phyloP scores from a whole-genome alignment of 2,113 vertebrate species.

The Nerophis lumbriciformis region DNA sequence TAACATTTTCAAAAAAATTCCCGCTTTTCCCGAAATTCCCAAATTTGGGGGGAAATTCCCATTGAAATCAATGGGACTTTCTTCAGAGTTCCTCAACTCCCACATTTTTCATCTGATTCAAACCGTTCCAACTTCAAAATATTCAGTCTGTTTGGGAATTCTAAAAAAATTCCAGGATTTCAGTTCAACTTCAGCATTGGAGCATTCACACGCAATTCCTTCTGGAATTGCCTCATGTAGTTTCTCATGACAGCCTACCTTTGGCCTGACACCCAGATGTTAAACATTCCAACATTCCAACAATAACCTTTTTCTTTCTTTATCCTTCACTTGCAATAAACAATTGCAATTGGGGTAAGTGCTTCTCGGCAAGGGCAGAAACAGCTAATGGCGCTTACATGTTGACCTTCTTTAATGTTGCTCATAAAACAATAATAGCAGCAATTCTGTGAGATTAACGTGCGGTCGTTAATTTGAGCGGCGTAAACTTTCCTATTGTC shows the following conservation, averaged over 20 bases:
- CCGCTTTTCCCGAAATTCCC: too few species aligned
- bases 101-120: too few species aligned
- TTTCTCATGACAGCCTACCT: neutral
- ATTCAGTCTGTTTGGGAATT: too few species aligned
- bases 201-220: too few species aligned
- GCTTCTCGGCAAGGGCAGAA: neutral
- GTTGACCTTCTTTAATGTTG: slow-evolving; percentile 21
- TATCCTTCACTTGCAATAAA: neutral
- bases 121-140: too few species aligned
- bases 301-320: neutral
- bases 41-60: too few species aligned
- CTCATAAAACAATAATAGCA: slow-evolving; percentile 36
- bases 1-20: too few species aligned
- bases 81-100: too few species aligned
- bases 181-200: too few species aligned
- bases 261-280: slow-evolving; percentile 42
- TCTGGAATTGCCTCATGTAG: too few species aligned
- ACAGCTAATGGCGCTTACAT: slow-evolving; percentile 14
- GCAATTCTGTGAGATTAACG: slow-evolving; percentile 29
- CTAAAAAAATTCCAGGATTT: too few species aligned
- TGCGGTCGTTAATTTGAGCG: slow-evolving; percentile 34
- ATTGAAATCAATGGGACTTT: too few species aligned
- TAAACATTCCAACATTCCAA: slow-evolving; percentile 2
- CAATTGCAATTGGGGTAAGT: neutral
- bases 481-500: slow-evolving; percentile 34